Base-by-base conservation (phyloP, 2,797 vertebrate species). In the Rhodeus uyekii region DNA sequence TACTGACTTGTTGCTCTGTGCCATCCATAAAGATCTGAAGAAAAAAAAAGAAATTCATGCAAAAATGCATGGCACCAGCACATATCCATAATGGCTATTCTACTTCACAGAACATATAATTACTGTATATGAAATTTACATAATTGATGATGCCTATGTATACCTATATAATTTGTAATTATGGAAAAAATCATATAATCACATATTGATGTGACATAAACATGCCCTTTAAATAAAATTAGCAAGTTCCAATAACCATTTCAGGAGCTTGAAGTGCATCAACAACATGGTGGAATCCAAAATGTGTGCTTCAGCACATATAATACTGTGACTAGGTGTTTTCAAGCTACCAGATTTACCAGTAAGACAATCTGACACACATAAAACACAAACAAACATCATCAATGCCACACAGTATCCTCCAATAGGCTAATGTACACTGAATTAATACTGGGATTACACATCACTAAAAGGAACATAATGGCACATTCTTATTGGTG, bases 231-330 rank as follows among this genome's bases (percentile, higher is more conserved):
- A 68, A 29, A 60, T 29, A 55, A 68, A 58, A 79, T 1, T 5
- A 42, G 22, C 29, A 53, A 78, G 36, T 27, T 22, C 19, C 5
- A 27, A 16, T 4, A 39, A 18, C 32, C 16, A 29, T 42, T 68
- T 29, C 27, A 44, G 48, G 9, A 60, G 36, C 48, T 42, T 38
- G 50, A 53, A 12, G 6, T 27, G 50, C 34, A 63, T 24, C 55
- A 78, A 55, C 29, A 76, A 50, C 81, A 61, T 76, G 60, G 24
- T 63, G 29, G 73, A 75, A 74, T 24, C 64, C 61, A 84, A 68
- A 27, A 50, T 32, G 34, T 60, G 29, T 77, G 46, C 67, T 73
- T 67, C 32, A 14, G 27, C 44, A 76, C 60, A 76, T 60, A 8
- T 50, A 53, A 73, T 48, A 68, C 39, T 68, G 18, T 14, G 18